Evolutionary conservation across 2,888 invertebrate genomes (phyloP), one percentile per base, ranked within the genome.

Genomic region (Agrotis segetum): DNA sequence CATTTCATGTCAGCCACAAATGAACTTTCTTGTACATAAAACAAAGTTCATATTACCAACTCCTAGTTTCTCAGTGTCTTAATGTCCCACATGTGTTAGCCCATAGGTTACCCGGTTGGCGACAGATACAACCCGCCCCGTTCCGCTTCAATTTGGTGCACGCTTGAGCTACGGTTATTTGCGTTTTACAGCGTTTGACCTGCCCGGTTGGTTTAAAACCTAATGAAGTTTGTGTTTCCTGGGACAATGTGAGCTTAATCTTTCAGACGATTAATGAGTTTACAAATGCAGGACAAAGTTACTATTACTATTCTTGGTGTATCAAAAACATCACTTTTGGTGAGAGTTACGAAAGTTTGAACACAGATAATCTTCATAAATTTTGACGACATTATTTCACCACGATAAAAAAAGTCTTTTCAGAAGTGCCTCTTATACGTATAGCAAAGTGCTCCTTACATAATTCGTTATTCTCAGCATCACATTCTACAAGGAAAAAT

Each of bases 91-190:
- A 52, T 34, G 14, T 67, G 67, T 67, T 61, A 53, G 16, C 50
- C 78, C 78, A 68, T 77, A 77, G 62, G 67, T 81, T 81, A 79
- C 47, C 70, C 56, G 19, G 53, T 65, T 40, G 56, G 55, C 47
- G 82, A 77, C 78, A 68, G 55, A 60, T 60, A 80, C 63, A 69
- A 40, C 59, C 65, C 67, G 72, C 82, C 72, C 77, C 40, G 66
- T 81, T 77, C 79, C 59, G 59, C 67, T 81, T 59, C 77, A 77
- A 81, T 79, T 81, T 81, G 61, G 77, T n/a, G 61, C 47, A 52
- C 17, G 63, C 5, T 60, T 59, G 52, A 81, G 52, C 47, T 66
- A 67, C 55, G 59, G 66, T 81, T 77, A 77, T 81, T 81, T 68
- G 82, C 66, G 59, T 68, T 64, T 40, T 50, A 16, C 50, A 40